Percentiles rank a stretch among this genome's conserved stretches.
Conservation (phyloP, 53 echinoderm and acorn worm genomes). For the Echinarachnius parma region DNA sequence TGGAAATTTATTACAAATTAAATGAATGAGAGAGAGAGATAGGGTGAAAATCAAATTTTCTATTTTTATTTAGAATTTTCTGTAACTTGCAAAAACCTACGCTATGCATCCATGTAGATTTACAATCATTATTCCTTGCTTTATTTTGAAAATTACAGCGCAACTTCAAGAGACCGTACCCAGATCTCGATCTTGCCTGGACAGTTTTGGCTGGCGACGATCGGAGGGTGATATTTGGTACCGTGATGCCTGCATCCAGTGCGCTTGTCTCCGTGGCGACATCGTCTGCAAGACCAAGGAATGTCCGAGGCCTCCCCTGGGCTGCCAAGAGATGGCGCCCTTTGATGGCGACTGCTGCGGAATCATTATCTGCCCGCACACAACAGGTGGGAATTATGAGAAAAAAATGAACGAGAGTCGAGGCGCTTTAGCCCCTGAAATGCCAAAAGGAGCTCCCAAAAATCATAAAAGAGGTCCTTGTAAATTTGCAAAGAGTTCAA, state of each 20-base stretch:
- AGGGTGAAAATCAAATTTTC: no score
- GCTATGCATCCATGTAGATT: no score
- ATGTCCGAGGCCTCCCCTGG: constrained; percentile 36
- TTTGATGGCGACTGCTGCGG: constrained; percentile 30
- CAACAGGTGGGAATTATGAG: constrained; percentile 7
- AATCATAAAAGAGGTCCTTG: no score
- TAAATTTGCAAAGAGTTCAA: not conserved
- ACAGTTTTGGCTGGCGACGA: constrained; percentile 6
- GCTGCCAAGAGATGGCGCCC: constrained; percentile 14
- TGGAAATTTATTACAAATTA: no score
- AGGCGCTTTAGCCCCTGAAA: not conserved
- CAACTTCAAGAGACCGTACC: no score
- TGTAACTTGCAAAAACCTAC: no score
- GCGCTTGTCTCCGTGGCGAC: constrained; percentile 10
- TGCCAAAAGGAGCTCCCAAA: no score
- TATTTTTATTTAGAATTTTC: no score
- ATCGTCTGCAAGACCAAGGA: constrained; percentile 26
- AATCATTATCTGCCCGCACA: constrained; percentile 10
- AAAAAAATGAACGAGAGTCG: not conserved
- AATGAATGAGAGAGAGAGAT: no score
- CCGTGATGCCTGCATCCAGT: constrained; percentile 37
- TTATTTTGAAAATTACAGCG: no score
- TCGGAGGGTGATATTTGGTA: constrained; percentile 52
- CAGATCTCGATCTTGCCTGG: not conserved
- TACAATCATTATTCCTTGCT: no score